Conservation (phyloP, 2,113 vertebrate species). For the Anguilla japonica region DNA sequence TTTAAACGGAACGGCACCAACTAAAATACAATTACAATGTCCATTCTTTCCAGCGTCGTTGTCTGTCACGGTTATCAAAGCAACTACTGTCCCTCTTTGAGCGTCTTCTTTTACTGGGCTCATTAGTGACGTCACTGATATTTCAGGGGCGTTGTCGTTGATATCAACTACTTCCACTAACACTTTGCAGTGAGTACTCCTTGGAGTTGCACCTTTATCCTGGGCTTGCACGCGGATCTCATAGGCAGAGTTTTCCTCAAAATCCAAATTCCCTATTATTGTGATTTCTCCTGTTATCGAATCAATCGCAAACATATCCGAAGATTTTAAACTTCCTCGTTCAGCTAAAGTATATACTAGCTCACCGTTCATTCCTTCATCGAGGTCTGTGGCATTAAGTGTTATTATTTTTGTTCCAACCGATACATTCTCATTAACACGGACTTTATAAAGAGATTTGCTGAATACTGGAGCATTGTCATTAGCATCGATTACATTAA, state of each 20-base stretch:
- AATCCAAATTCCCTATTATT: slow-evolving; percentile 61
- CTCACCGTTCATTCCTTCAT: slow-evolving; percentile 69
- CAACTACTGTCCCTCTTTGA: neutral
- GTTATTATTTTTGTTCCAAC: slow-evolving; percentile 48
- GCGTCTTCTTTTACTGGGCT: slow-evolving; percentile 73
- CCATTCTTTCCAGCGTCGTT: slow-evolving; percentile 10
- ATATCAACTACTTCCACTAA: slow-evolving; percentile 78
- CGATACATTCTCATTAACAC: slow-evolving; percentile 58
- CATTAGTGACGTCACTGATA: slow-evolving; percentile 71
- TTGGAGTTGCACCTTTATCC: slow-evolving; percentile 40
- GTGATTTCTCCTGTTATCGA: slow-evolving; percentile 70
- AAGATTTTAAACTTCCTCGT: slow-evolving; percentile 64
- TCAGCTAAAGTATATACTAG: slow-evolving; percentile 72
- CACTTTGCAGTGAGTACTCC: slow-evolving; percentile 64
- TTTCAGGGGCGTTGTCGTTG: slow-evolving; percentile 81
- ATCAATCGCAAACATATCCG: slow-evolving; percentile 67
- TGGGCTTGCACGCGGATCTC: slow-evolving; percentile 46
- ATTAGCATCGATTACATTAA: slow-evolving; percentile 67
- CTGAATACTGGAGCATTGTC: slow-evolving; percentile 70
- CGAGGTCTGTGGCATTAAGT: slow-evolving; percentile 66
- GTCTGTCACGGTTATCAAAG: neutral
- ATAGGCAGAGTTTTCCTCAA: slow-evolving; percentile 58
- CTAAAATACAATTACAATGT: neutral
- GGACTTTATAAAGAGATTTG: slow-evolving; percentile 66
- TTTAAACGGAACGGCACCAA: neutral